phyloP scores from a whole-genome alignment of 2,797 vertebrate species.

The Oryzias sinensis region DNA sequence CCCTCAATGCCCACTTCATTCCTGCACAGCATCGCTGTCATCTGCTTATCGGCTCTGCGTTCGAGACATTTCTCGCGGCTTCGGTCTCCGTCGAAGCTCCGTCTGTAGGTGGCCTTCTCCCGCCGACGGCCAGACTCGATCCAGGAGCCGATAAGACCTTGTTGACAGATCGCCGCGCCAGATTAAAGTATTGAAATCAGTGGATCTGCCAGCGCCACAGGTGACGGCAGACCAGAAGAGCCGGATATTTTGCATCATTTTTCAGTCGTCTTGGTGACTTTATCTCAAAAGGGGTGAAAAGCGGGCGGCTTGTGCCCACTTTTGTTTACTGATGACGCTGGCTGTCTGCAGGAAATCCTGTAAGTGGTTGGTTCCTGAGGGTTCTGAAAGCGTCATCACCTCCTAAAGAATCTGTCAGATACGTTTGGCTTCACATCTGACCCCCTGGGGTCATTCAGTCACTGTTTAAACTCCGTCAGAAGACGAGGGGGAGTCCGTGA shows the following conservation, averaged over 20 bases:
- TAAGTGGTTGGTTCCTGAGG: no score
- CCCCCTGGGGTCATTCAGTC: no score
- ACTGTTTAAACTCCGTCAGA: no score
- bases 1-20: neutral
- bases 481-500: no score
- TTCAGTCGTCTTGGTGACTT: slow-evolving; percentile 30
- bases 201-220: slow-evolving; percentile 1
- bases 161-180: slow-evolving; percentile 36
- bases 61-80: slow-evolving; percentile 2
- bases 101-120: slow-evolving; percentile 33
- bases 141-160: slow-evolving; percentile 23
- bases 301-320: slow-evolving; percentile 13
- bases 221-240: slow-evolving; percentile 45
- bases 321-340: slow-evolving; percentile 45
- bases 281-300: slow-evolving; percentile 28
- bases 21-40: neutral
- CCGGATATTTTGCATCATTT: slow-evolving; percentile 59
- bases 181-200: neutral
- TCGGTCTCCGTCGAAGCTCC: neutral
- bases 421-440: no score
- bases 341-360: no score
- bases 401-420: no score
- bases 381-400: no score
- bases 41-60: neutral
- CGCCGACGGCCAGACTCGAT: slow-evolving; percentile 39